Evolutionary conservation across 2,797 vertebrate genomes (phyloP), one percentile per base, ranked within the genome.

Genomic region (Anas flavirostris): DNA sequence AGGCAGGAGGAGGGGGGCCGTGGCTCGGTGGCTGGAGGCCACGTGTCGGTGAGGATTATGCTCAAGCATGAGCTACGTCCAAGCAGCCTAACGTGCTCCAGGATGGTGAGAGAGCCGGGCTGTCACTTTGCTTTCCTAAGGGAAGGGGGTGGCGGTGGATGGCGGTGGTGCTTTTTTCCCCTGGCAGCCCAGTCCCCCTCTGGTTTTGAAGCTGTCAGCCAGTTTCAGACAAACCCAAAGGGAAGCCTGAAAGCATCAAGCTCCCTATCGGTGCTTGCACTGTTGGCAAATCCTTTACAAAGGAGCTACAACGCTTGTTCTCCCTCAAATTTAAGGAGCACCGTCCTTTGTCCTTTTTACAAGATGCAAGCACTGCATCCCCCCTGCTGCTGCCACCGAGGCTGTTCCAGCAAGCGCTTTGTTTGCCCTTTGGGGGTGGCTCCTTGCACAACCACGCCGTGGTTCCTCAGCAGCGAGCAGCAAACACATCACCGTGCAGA

Each of bases 21-120:
- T 62, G 41, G 92, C 84, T 80, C 23, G 0, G 10, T 37, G 86
- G 72, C 60, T 80, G 29, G 82, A 90, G 74, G 88, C 81, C 0
- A 4, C 63, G 83, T 90, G 86, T 88, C 89, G 56, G 70, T 50
- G 58, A 44, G 73, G 75, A 95, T 94, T 86, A 91, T 35, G 44
- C 6, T 92, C 93, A 94, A 53, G 26, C 0, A 0, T 23, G 83
- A 73, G 78, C 53, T 2, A 5, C 33, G 35, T 82, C 84, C 90
- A 67, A 55, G 88, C 21, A 35, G 86, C 41, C 64, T 46, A 23
- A 62, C 6, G 6, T 77, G 92, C 92, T 95, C 52, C 92, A 67
- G 94, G 68, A 56, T 63, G 74, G 50, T 31, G 39, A 63, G 59
- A 16, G 62, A 82, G 63, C 59, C 63, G 48, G 72, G 4, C 41